Conservation (phyloP, 2,113 vertebrate genomes). For the Pipra filicauda region DNA sequence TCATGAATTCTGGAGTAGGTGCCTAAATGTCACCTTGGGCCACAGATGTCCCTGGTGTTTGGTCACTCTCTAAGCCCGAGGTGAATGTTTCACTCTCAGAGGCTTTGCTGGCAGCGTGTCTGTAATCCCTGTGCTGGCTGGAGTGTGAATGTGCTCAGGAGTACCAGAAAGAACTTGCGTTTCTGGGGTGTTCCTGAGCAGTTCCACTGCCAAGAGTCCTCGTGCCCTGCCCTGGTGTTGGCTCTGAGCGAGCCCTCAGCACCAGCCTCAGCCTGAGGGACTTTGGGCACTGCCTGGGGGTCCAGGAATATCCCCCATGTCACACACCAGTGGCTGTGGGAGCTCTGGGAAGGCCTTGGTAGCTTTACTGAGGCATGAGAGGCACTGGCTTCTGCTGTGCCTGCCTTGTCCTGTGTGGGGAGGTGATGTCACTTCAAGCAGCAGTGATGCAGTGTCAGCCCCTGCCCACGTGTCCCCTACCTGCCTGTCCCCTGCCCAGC, state of each 20-base stretch:
- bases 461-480: background rate
- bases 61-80: rapidly evolving
- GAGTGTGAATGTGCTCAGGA: background rate
- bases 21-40: rapidly evolving
- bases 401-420: background rate
- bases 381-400: background rate
- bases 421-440: background rate
- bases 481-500: background rate
- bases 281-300: background rate
- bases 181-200: background rate
- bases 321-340: rapidly evolving
- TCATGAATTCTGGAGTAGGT: background rate
- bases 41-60: background rate
- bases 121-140: background rate
- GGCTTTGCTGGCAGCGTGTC: background rate
- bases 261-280: background rate
- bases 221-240: background rate
- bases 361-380: background rate
- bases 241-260: background rate
- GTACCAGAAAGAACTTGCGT: background rate
- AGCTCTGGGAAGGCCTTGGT: too few relatives aligned
- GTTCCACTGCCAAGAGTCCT: background rate
- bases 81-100: background rate
- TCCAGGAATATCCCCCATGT: background rate
- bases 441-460: background rate